Base-by-base conservation (phyloP, 2,797 vertebrate genomes). In the Prionace glauca region DNA sequence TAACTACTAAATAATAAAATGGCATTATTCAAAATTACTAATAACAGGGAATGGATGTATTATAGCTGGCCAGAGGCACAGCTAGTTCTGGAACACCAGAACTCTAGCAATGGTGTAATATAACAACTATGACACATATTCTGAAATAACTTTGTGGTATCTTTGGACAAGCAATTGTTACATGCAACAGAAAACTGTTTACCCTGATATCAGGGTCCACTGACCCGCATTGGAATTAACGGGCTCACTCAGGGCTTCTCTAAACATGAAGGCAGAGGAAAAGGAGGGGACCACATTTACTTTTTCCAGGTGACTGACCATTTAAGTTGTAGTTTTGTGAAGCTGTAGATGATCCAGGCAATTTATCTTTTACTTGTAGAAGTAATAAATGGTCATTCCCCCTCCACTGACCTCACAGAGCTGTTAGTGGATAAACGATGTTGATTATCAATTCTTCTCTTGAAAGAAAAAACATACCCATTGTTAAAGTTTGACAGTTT, bases 401-500 rank as follows among this genome's bases (percentile, higher is more conserved):
- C 45, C 26, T 56, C 71, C 18, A 32, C 62, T 95, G 71, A 95
- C 93, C 93, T 56, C 29, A 32, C 77, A 4, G 69, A 77, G 93
- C 41, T 56, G 93, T 95, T 95, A 95, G 45, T 72, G 45, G 93
- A 74, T 77, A 77, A 95, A 95, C 45, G 45, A 74, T 65, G 71
- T 20, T 77, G 71, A 95, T 95, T 95, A 95, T 72, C 93, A 77
- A 95, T 95, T 95, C 71, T 29, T 41, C 65, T 95, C 71, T 56
- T 74, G 93, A 24, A 11, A 77, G 3, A 74, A 95, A 77, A 77
- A 50, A 45, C 92, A 67, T 62, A 72, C 24, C 72, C 93, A 88
- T 86, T n/a, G 69, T 88, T 95, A 62, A 92, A 95, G 87, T 81
- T 95, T 96, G 95, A 95, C 72, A 95, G 90, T 92, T 95, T 93